These are phyloP conservation scores for Dromas ardeola DNA, from an alignment of 2,113 vertebrate species.

Conservation along the genomic window DNA sequence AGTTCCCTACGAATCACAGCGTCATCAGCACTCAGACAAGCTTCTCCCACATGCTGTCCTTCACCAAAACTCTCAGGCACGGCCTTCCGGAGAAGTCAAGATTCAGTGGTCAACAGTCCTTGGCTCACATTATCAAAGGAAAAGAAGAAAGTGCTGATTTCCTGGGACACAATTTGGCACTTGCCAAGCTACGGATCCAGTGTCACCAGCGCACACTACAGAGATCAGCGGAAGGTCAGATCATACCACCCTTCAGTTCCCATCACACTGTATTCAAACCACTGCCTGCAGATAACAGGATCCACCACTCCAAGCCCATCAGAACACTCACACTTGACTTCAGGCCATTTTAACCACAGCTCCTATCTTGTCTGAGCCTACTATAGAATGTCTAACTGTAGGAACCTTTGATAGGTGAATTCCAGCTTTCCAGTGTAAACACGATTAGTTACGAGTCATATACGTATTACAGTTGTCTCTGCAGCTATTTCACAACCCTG, in stretches of 20 bases:
- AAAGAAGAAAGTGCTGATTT: neutral
- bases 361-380: neutral
- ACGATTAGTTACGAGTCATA: neutral
- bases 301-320: neutral
- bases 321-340: neutral
- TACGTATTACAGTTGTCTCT: neutral
- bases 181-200: neutral
- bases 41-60: neutral
- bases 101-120: neutral
- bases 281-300: neutral
- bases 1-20: neutral
- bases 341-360: neutral
- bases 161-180: neutral
- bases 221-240: neutral
- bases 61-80: neutral
- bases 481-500: slow-evolving; percentile 28
- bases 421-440: slow-evolving; percentile 37
- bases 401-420: neutral
- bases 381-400: neutral
- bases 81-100: neutral
- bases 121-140: neutral
- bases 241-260: neutral
- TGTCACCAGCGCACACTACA: neutral
- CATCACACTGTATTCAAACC: neutral
- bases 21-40: neutral